These are phyloP conservation scores for Abramis brama DNA, from an alignment of 2,113 vertebrate species.

Conservation along the genomic window DNA sequence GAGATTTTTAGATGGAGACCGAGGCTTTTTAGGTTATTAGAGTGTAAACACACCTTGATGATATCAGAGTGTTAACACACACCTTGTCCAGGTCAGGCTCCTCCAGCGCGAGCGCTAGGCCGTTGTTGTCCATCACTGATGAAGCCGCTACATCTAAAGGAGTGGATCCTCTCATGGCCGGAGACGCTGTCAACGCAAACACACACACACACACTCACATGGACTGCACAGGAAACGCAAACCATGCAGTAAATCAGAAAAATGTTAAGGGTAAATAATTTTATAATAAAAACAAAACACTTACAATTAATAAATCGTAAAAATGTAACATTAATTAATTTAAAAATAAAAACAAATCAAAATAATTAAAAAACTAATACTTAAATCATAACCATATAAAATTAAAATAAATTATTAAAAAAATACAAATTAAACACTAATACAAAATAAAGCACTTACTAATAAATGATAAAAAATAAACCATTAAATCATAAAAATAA, in stretches of 20 bases:
- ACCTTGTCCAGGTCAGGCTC: slow-evolving; percentile 98
- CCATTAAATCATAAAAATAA: neutral
- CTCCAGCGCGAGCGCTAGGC: slow-evolving; percentile 90
- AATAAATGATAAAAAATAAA: neutral
- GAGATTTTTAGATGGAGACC: too few relatives aligned
- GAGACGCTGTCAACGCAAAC: slow-evolving; percentile 82
- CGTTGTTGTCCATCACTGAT: slow-evolving; percentile 99
- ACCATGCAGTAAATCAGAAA: neutral
- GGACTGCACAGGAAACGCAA: neutral
- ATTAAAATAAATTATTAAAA: neutral
- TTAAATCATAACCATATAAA: neutral
- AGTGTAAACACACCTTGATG: too few relatives aligned
- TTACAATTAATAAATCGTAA: neutral
- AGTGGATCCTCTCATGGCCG: slow-evolving; percentile 96
- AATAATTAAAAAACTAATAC: neutral
- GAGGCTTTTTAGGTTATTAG: too few relatives aligned
- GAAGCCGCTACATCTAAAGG: slow-evolving; percentile 96
- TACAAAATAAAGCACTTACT: neutral
- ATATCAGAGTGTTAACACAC: slow-evolving; percentile 1
- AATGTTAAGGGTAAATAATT: neutral
- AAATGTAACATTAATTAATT: neutral
- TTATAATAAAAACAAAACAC: neutral
- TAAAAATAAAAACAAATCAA: neutral
- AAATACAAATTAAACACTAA: neutral
- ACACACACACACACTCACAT: neutral